phyloP scores from a whole-genome alignment of 1,140 invertebrate species.

The Bombus pyrosoma region DNA sequence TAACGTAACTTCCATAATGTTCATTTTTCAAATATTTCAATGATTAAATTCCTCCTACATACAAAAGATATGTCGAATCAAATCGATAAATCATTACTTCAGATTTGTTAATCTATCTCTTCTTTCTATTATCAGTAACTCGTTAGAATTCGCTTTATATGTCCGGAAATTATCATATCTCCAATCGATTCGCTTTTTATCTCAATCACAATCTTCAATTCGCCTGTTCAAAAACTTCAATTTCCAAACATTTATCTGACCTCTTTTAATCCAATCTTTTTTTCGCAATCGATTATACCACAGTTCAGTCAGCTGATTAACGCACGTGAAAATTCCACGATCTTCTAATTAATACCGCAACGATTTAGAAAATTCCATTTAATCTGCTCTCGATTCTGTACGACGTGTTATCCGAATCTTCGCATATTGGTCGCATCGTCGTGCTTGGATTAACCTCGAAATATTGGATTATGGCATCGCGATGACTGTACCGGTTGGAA shows the following conservation, averaged over 20 bases:
- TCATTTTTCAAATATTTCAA: no score
- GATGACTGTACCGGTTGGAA: constrained; percentile 20
- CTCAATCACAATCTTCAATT: not conserved
- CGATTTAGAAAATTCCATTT: not conserved
- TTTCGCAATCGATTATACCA: not conserved
- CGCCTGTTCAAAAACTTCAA: not conserved
- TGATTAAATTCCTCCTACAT: no score
- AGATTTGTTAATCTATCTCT: not conserved
- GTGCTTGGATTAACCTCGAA: constrained; percentile 40
- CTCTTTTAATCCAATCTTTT: not conserved
- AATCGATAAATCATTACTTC: not conserved
- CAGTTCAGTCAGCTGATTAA: no score
- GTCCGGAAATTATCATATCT: not conserved
- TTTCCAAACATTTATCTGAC: not conserved
- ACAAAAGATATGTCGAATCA: no score
- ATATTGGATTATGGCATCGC: constrained; percentile 66
- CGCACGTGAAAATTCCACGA: not conserved
- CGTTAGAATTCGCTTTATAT: not conserved
- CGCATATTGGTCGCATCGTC: constrained; percentile 12
- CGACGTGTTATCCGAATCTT: not conserved
- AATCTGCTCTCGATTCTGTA: not conserved
- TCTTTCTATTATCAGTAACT: not conserved
- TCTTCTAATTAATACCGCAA: not conserved
- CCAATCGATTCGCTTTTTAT: not conserved
- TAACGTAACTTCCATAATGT: no score